A percentile compares a stretch with the other conserved stretches of the same genome.
Evolutionary conservation across 35 echinoderm and acorn worm species (phyloP).

Genomic region (Lytechinus variegatus): DNA sequence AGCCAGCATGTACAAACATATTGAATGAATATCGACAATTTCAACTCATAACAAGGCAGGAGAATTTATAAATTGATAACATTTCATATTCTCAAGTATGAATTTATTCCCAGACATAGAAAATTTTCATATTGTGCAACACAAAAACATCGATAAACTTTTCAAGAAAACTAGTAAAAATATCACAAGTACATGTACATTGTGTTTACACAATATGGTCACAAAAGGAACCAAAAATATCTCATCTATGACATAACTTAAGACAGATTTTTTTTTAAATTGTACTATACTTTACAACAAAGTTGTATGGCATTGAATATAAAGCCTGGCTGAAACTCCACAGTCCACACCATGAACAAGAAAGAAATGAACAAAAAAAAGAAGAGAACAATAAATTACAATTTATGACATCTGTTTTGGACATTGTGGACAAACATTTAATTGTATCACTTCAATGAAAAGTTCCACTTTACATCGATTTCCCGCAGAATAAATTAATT

Average conservation of each 20-base stretch:
- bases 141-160: not conserved
- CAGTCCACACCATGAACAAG: not conserved
- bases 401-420: not conserved
- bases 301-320: not conserved
- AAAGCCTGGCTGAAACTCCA: not conserved
- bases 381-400: not conserved
- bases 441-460: not conserved
- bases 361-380: not conserved
- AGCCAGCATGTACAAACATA: no score
- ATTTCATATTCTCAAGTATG: slow-evolving; percentile 20
- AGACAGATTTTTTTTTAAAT: not conserved
- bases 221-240: not conserved
- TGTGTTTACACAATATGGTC: slow-evolving; percentile 4
- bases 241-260: not conserved
- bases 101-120: slow-evolving; percentile 19
- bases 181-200: slow-evolving; percentile 19
- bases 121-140: slow-evolving; percentile 13
- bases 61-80: not conserved
- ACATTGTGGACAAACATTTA: not conserved
- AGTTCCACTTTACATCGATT: not conserved
- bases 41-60: not conserved
- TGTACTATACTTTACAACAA: not conserved
- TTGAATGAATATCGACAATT: no score
- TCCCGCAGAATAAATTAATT: not conserved
- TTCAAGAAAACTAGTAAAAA: not conserved